These are phyloP conservation scores for Lanius ludovicianus DNA, from an alignment of 2,113 vertebrate genomes.

Conservation along the genomic window DNA sequence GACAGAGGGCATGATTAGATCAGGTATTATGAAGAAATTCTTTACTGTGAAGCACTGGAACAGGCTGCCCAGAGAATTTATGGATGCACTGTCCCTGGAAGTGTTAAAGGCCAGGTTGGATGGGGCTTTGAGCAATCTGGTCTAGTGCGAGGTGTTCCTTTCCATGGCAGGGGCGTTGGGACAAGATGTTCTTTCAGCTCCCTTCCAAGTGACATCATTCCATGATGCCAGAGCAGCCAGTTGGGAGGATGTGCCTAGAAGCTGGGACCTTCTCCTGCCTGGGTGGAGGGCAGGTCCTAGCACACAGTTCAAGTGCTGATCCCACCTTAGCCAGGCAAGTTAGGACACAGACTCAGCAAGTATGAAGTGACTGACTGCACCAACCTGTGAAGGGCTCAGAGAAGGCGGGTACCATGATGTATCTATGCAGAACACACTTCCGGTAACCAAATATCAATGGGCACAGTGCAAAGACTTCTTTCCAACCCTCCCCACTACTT, in stretches of 20 bases:
- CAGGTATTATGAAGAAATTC: background rate
- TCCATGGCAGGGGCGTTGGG: fast-evolving
- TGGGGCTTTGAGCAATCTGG: background rate
- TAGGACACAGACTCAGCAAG: background rate
- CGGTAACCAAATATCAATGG: fast-evolving
- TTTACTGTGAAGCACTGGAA: background rate
- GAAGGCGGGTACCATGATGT: background rate
- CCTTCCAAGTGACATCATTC: fast-evolving
- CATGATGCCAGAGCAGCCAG: background rate
- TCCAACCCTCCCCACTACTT: background rate
- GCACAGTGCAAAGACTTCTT: background rate
- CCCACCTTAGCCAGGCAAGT: background rate
- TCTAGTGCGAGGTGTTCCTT: background rate
- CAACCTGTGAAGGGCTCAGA: background rate
- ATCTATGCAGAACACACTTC: background rate
- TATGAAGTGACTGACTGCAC: background rate
- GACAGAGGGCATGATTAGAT: background rate
- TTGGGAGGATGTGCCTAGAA: background rate
- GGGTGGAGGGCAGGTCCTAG: background rate
- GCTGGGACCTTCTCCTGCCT: background rate
- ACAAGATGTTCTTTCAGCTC: background rate
- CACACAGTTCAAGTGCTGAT: background rate
- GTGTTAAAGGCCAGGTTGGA: background rate
- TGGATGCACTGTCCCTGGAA: background rate
- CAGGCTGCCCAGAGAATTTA: background rate